These are phyloP conservation scores for Girardia tigrina DNA, from an alignment of 2,888 invertebrate species.

Conservation along the genomic window DNA sequence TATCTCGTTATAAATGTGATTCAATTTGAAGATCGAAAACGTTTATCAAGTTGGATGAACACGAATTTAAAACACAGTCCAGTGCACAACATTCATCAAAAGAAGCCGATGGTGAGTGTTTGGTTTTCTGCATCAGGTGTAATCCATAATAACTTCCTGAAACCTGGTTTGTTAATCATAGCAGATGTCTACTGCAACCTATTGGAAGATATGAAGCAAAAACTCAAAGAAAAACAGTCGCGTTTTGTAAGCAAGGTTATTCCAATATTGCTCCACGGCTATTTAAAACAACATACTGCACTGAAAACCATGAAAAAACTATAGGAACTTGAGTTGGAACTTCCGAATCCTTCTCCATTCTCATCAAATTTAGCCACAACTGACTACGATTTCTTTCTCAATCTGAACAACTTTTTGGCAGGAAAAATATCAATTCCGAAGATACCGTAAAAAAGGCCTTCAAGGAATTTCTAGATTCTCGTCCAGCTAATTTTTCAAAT, in stretches of 20 bases:
- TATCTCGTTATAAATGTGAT: not conserved
- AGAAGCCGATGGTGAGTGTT: not conserved
- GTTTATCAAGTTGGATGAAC: not conserved
- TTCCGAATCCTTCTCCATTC: not conserved
- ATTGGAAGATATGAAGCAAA: not conserved
- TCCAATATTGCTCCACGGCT: not conserved
- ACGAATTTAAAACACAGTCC: not conserved
- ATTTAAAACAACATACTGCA: not conserved
- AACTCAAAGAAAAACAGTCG: not conserved
- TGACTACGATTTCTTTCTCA: not conserved
- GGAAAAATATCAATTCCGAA: not conserved
- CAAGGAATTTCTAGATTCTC: not conserved
- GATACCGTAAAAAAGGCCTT: not conserved
- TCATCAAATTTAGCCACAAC: not conserved
- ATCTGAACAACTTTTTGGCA: not conserved
- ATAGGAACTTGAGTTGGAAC: not conserved
- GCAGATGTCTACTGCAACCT: not conserved
- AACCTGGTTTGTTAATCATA: not conserved
- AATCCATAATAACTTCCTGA: not conserved
- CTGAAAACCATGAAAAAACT: not conserved
- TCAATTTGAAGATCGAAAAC: not conserved
- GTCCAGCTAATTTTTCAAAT: not conserved
- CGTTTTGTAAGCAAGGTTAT: not conserved
- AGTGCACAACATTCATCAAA: not conserved
- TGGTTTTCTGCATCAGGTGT: not conserved